Evolutionary conservation across 2,113 vertebrate genomes (phyloP), one percentile per base, ranked within the genome.

Genomic region (Formicarius rufipectus): DNA sequence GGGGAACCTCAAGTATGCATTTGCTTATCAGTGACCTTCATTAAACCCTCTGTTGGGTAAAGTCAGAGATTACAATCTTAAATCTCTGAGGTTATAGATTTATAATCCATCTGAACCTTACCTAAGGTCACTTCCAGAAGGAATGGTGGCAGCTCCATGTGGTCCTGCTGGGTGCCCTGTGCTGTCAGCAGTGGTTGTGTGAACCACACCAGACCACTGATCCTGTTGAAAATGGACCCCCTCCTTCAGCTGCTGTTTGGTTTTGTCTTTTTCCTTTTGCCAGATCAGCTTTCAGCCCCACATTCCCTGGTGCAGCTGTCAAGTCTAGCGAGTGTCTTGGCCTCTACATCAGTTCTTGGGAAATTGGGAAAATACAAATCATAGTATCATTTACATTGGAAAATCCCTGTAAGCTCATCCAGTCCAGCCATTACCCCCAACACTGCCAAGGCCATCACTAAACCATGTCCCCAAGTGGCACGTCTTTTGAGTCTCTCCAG

Each of bases 141-240:
- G 45, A 63, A 1, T 0, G 8, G 37, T 30, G 47, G 55, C 67
- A n/a, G 23, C 49, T 82, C n/a, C 10, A 4, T 1, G 8, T 3
- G 2, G 9, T 40, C 22, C 84, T 50, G 71, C 87, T 47, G 39
- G 50, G 19, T 4, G 3, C 44, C 78, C 56, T 2, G 4, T 40
- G 66, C 72, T 91, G 71, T 31, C 64, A 12, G 42, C 18, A 27
- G 52, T 14, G 52, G 4, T 14, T 27, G 77, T 55, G 81, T 15
- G 84, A 84, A 76, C 81, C 76, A 72, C 63, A 24, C 39, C 77
- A 55, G 82, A 64, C 50, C 85, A n/a, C 77, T 63, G 52, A 55
- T 40, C 42, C 80, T 68, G 55, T 13, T 59, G 72, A 59, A 86
- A 89, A 75, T 13, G 16, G 7, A 4, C n/a, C 60, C 71, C 55